phyloP scores from a whole-genome alignment of 2,888 invertebrate species.

The Hydrotaea diabolus region DNA sequence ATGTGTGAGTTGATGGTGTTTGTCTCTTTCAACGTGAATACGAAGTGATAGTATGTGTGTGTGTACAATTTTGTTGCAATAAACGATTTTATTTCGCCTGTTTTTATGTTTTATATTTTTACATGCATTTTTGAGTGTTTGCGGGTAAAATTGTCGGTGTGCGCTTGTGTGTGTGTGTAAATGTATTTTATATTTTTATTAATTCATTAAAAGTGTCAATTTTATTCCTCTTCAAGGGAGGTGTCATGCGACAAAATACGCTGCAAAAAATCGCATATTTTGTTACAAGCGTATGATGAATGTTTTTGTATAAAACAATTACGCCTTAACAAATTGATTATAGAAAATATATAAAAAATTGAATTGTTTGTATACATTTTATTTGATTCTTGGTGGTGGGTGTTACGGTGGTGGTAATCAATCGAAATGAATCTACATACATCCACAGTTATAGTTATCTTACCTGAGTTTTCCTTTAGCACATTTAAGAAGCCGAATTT shows the following conservation, averaged over 20 bases:
- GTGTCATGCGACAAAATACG: conserved; percentile 38
- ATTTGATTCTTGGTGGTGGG: too few relatives aligned
- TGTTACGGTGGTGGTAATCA: too few relatives aligned
- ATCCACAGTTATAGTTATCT: too few relatives aligned
- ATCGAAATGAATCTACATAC: too few relatives aligned
- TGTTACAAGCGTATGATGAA: conserved; percentile 2
- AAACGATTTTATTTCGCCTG: conserved; percentile 50
- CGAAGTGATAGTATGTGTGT: conserved; percentile 39
- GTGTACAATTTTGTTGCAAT: conserved; percentile 57
- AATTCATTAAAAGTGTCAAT: conserved; percentile 64
- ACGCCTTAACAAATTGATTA: conserved; percentile 1
- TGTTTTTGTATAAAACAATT: conserved; percentile 26
- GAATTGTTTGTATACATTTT: not conserved
- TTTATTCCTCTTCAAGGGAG: conserved; percentile 53
- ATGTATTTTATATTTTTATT: conserved; percentile 53
- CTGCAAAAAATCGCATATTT: not conserved
- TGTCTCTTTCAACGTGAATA: conserved; percentile 46
- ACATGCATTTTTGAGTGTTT: conserved; percentile 21
- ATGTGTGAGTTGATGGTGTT: not conserved
- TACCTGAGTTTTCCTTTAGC: too few relatives aligned
- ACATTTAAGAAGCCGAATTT: too few relatives aligned
- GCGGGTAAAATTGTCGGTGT: not conserved
- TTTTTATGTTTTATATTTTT: not conserved
- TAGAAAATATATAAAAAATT: not conserved
- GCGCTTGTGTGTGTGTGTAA: conserved; percentile 8